Base-by-base conservation (phyloP, 1,140 invertebrate species). In the Scylla paramamosain region DNA sequence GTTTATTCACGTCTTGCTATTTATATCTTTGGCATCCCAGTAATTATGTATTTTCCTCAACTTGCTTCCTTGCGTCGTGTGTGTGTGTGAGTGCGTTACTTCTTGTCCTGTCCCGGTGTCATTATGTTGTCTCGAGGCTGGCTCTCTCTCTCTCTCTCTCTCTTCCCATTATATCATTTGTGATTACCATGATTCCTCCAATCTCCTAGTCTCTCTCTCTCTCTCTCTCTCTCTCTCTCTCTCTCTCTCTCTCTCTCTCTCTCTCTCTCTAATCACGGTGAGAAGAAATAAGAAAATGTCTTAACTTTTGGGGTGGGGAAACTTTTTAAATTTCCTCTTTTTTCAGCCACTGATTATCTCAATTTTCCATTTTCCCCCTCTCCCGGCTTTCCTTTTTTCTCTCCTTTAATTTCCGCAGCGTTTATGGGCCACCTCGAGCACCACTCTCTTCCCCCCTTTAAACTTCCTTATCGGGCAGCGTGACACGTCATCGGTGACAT, bases 281-380 rank as follows among this genome's bases (percentile, higher is more conserved):
- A 25, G 67, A 77, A 77, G 67, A 77, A 77, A 77, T 77, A 77
- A 7, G 67, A 77, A 77, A 77, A 77, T 77, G 67, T 77, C 67
- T 77, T 77, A 77, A 77, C 67, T 77, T 77, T n/a, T 77, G n/a
- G n/a, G 67, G 67, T 12, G 6, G 67, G 67, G 20, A 77, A 77
- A 77, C 67, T 77, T 77, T 77, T 77, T n/a, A 20, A 77, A 77
- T 77, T 77, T n/a, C 25, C 67, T n/a, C n/a, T 77, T 77, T 77
- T 77, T 77, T 77, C 67, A n/a, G 67, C 67, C 67, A n/a, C 67
- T 77, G 67, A 77, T 77, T 77, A 77, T 77, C n/a, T 77, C n/a
- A 25, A 77, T 77, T 77, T 77, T 77, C 67, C 67, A 77, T 77
- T 77, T 77, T n/a, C 20, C n/a, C 6, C n/a, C 8, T 1, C 2